A percentile compares a stretch with the other conserved stretches of the same genome.
Evolutionary conservation across 2,113 vertebrate species (phyloP).

Genomic region (Anoura caudifer): DNA sequence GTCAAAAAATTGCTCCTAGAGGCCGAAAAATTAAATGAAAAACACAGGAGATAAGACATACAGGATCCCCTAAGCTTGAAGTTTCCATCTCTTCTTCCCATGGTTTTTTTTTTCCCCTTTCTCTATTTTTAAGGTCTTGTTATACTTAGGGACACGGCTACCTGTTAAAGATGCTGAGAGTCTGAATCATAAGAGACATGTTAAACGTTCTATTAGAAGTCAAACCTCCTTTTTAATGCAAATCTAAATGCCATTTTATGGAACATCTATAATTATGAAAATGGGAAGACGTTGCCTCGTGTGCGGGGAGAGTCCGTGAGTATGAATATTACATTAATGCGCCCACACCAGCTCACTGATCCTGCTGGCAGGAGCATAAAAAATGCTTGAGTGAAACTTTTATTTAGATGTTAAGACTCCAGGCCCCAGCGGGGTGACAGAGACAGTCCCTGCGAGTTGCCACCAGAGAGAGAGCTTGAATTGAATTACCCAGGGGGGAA

Average conservation of each 20-base stretch:
- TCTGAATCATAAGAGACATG: constrained; percentile 46
- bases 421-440: constrained; percentile 82
- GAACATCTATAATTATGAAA: constrained; percentile 79
- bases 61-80: background rate
- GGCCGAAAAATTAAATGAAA: constrained; percentile 26
- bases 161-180: background rate
- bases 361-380: constrained; percentile 84
- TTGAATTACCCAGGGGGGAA: constrained; percentile 86
- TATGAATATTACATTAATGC: constrained; percentile 84
- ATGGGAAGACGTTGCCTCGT: constrained; percentile 64
- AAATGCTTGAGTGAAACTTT: constrained; percentile 85
- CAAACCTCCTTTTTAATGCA: constrained; percentile 70
- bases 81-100: background rate
- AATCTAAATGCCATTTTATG: constrained; percentile 80
- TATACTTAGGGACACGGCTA: constrained; percentile 32
- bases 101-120: background rate
- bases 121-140: constrained; percentile 34
- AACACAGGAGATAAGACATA: background rate
- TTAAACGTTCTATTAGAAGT: constrained; percentile 68
- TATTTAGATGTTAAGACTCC: constrained; percentile 83
- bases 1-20: background rate
- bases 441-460: constrained; percentile 81
- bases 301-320: constrained; percentile 71
- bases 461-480: constrained; percentile 81
- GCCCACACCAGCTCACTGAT: constrained; percentile 80